Conservation (phyloP, 2,113 vertebrate species). For the Promerops cafer region DNA sequence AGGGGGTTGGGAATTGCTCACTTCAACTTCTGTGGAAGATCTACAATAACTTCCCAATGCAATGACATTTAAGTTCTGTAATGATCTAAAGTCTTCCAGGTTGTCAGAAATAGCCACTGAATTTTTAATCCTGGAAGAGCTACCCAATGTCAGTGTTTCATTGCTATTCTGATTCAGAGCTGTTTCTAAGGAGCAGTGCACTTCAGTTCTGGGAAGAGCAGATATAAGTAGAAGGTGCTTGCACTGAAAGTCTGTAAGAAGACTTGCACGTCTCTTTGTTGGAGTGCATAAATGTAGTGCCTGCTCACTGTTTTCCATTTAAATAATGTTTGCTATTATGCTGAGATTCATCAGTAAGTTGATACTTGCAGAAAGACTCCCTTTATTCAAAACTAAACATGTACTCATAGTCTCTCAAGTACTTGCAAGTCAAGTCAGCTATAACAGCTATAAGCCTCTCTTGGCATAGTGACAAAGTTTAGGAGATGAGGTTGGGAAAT, state of each 20-base stretch:
- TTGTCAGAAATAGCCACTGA: neutral
- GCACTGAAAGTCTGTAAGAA: neutral
- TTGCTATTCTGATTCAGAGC: neutral
- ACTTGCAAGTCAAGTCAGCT: neutral
- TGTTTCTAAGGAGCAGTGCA: neutral
- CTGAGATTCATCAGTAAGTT: neutral
- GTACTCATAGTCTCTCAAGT: neutral
- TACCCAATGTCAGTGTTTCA: neutral
- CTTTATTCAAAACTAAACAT: neutral
- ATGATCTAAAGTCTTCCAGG: neutral
- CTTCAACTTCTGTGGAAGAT: neutral
- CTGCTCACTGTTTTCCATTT: neutral
- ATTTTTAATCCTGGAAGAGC: neutral
- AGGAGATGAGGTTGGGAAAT: neutral
- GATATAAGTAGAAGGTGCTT: neutral
- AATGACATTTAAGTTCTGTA: neutral
- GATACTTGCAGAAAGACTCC: neutral
- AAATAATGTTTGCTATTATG: neutral
- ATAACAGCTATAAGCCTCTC: neutral
- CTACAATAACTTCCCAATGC: neutral
- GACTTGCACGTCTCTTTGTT: neutral
- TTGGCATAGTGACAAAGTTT: neutral
- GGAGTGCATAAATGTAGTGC: neutral
- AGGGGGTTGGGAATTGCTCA: neutral
- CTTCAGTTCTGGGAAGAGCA: neutral